These are phyloP conservation scores for Danaus melanippus DNA, from an alignment of 1,140 invertebrate species.

Conservation along the genomic window DNA sequence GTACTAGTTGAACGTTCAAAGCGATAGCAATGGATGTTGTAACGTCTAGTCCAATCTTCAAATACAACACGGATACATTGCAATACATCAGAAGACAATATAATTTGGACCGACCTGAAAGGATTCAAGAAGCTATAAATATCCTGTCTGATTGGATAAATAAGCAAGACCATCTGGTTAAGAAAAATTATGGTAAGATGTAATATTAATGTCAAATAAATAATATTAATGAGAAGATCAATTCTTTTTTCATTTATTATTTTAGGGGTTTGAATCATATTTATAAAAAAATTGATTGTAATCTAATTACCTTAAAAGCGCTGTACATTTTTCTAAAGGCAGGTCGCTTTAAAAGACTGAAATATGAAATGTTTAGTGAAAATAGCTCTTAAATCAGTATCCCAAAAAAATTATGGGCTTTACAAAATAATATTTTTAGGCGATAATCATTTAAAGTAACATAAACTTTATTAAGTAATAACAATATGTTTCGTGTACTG, in stretches of 20 bases:
- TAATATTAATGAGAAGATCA: background rate
- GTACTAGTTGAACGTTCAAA: background rate
- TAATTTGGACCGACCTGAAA: constrained; percentile 12
- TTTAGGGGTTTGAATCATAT: too few relatives aligned
- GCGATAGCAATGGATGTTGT: constrained; percentile 13
- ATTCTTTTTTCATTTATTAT: too few relatives aligned
- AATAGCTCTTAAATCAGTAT: background rate
- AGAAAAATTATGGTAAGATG: constrained; percentile 24
- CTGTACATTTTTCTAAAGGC: too few relatives aligned
- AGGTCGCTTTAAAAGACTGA: too few relatives aligned
- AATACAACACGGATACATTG: constrained; percentile 15
- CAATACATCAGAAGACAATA: constrained; percentile 20
- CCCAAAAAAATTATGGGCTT: background rate
- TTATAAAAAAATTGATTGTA: too few relatives aligned
- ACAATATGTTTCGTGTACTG: too few relatives aligned
- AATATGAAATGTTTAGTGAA: too few relatives aligned
- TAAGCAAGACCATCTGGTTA: constrained; percentile 21
- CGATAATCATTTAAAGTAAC: too few relatives aligned
- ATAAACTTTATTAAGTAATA: too few relatives aligned
- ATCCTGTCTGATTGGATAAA: constrained; percentile 23
- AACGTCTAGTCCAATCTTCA: constrained; percentile 9
- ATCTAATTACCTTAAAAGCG: too few relatives aligned
- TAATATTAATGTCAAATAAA: background rate
- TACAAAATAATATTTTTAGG: too few relatives aligned
- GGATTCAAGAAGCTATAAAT: constrained; percentile 19